A percentile compares a stretch with the other conserved stretches of the same genome.
These are phyloP conservation scores for Pedicia rivosa DNA, from an alignment of 2,888 invertebrate genomes.

Conservation along the genomic window DNA sequence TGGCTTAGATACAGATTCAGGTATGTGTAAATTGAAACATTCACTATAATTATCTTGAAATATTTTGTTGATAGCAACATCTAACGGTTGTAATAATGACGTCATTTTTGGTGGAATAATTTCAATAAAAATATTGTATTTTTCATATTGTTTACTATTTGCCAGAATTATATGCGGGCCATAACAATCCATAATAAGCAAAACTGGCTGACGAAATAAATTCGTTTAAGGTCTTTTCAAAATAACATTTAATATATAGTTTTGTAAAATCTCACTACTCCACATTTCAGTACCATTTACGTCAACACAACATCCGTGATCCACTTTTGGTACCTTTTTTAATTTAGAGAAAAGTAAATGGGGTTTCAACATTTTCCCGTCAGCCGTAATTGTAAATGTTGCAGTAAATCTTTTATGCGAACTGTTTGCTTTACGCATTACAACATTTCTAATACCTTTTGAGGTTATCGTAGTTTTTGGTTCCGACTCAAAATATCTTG, in stretches of 20 bases:
- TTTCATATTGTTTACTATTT: background rate
- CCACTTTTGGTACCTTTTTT: conserved; percentile 2
- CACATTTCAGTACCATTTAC: conserved; percentile 3
- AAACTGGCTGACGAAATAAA: conserved; percentile 1
- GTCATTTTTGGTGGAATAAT: conserved; percentile 2
- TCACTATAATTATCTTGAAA: background rate
- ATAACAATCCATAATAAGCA: conserved; percentile 3
- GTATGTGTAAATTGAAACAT: background rate
- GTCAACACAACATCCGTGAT: background rate
- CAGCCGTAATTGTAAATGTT: background rate
- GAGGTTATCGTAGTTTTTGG: background rate
- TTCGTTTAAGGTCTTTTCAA: background rate
- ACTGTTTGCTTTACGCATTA: conserved; percentile 1
- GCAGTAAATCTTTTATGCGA: conserved; percentile 2
- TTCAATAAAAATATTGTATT: background rate
- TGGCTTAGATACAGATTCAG: background rate
- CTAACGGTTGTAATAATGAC: background rate
- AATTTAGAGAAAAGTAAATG: background rate
- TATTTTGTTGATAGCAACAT: background rate
- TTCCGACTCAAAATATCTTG: conserved; percentile 1
- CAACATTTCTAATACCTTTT: background rate
- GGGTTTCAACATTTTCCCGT: background rate
- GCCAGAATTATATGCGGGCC: conserved; percentile 1
- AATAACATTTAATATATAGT: background rate
- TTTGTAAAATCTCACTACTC: conserved; percentile 2